Conservation (phyloP, 2,113 vertebrate species). For the Ploceus nigricollis region DNA sequence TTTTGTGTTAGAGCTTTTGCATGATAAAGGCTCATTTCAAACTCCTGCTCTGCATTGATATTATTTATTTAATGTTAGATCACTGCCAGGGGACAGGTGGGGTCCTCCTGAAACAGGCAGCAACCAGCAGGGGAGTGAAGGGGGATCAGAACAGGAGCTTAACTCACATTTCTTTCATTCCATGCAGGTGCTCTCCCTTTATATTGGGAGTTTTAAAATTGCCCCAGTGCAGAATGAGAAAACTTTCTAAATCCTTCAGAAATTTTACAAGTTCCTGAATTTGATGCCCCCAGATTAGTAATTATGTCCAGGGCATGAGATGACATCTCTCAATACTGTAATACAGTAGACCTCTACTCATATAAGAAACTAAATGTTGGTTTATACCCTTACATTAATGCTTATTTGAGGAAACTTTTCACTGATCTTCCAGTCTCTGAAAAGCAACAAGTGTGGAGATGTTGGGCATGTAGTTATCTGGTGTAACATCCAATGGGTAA, state of each 20-base stretch:
- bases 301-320: not conserved
- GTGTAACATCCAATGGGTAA: not conserved
- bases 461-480: not conserved
- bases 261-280: not conserved
- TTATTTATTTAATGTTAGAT: not conserved
- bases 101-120: not conserved
- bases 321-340: not conserved
- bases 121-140: not conserved
- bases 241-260: not conserved
- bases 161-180: not conserved
- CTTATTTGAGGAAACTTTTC: not conserved
- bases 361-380: not conserved
- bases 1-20: not conserved
- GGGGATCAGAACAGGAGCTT: not conserved
- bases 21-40: not conserved
- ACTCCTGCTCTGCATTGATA: not conserved
- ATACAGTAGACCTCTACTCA: fast-evolving
- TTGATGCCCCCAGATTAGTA: not conserved
- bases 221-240: not conserved
- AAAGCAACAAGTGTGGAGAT: not conserved
- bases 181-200: not conserved
- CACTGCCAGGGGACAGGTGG: not conserved
- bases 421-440: not conserved
- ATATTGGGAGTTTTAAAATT: not conserved
- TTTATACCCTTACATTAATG: not conserved